Evolutionary conservation across 2,113 vertebrate species (phyloP), one percentile per base, ranked within the genome.

Genomic region (Noturus placidus): DNA sequence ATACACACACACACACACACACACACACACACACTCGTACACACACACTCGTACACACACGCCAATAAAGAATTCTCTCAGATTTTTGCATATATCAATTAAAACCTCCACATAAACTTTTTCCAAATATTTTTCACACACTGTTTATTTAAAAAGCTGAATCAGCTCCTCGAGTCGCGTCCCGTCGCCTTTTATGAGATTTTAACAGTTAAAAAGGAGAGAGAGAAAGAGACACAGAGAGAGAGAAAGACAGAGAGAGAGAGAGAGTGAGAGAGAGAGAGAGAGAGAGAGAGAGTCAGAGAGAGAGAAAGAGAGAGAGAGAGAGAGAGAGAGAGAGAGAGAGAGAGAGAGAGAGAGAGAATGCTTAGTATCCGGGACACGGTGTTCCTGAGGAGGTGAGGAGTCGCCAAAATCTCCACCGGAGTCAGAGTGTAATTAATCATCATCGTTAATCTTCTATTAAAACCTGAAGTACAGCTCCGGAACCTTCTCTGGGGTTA

Each of bases 1-100:
- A 88, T 72, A 83, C 87, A 79, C 76, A 85, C 77, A 82, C 54
- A 65, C 84, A 86, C 84, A 87, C 87, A 80, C 84, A 82, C 88
- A 76, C 38, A 80, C 54, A 69, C 82, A 50, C 85, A 57, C 57
- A 35, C 14, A 87, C 54, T 83, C 80, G 42, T 30, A 46, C 35
- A 59, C 38, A 85, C 54, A 54, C 82, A 50, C 85, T 52, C 70
- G 30, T 25, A 59, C 38, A 85, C 54, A 54, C 82, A 50, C 85
- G 52, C 70, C 19, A 8, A 76, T 50, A 76, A 22, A 70, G 4
- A 59, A 61, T 33, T 20, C n/a, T 61, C 61, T 33, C 46, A 9
- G 56, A n/a, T 65, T 65, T 42, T 46, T 13, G 10, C 4, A 1
- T 59, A 46, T 69, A 38, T 14, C 87, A 63, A 54, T 27, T 59